Conservation (phyloP, 1,140 invertebrate species). For the Drosophila ananassae region DNA sequence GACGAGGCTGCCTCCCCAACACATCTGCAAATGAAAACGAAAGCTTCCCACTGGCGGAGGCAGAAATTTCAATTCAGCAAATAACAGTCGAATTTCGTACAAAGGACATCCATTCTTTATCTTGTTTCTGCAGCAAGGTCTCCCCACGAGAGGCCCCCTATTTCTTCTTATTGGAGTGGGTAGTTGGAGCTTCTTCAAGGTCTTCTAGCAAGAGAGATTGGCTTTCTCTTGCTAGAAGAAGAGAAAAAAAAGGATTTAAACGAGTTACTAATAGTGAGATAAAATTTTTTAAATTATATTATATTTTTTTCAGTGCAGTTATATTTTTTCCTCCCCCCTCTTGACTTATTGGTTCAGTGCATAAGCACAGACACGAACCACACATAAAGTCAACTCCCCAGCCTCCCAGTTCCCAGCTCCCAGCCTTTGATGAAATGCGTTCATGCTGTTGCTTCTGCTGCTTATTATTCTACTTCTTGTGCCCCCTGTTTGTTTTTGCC, state of each 20-base stretch:
- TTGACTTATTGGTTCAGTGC: slow-evolving; percentile 30
- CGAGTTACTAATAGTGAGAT: no score
- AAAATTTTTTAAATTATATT: not conserved
- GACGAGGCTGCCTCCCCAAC: not conserved
- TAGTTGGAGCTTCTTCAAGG: not conserved
- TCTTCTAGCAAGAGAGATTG: no score
- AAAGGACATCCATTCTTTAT: not conserved
- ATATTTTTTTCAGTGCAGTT: not conserved
- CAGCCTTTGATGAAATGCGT: slow-evolving; percentile 76
- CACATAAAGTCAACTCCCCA: slow-evolving; percentile 24
- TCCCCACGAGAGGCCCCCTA: not conserved
- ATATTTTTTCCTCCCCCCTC: not conserved
- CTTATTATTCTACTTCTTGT: slow-evolving; percentile 11
- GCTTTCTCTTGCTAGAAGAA: no score
- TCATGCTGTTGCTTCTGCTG: slow-evolving; percentile 48
- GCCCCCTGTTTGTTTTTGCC: slow-evolving; percentile 15
- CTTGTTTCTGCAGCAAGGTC: slow-evolving; percentile 3
- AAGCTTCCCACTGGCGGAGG: not conserved
- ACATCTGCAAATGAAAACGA: slow-evolving; percentile 8
- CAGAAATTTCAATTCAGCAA: slow-evolving; percentile 11
- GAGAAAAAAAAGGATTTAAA: no score
- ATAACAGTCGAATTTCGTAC: slow-evolving; percentile 11
- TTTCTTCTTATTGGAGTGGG: not conserved
- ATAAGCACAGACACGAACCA: slow-evolving; percentile 62
- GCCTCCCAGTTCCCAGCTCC: slow-evolving; percentile 4